Percentiles rank a stretch among this genome's conserved stretches.
Evolutionary conservation across 2,797 vertebrate genomes (phyloP).

Genomic region (Echiichthys vipera): DNA sequence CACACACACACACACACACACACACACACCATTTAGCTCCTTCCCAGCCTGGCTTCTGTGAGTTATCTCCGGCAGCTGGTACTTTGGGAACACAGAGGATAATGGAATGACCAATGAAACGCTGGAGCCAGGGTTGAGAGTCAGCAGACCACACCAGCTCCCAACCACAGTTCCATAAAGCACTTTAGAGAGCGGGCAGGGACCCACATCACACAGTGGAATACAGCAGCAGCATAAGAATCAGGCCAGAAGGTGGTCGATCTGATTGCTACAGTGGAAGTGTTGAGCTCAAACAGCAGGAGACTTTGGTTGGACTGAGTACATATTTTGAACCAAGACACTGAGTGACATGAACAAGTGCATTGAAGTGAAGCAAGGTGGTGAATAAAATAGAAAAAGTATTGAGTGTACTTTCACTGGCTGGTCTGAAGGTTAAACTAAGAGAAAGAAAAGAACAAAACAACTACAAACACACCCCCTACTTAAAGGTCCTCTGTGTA

Average conservation of each 20-base stretch:
- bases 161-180: constrained; percentile 4
- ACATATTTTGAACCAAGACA: background rate
- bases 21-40: background rate
- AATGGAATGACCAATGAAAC: constrained; percentile 46
- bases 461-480: background rate
- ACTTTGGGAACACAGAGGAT: constrained; percentile 33
- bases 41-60: constrained; percentile 11
- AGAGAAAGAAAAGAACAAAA: background rate
- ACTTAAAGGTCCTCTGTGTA: too few species aligned
- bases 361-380: background rate
- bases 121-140: constrained; percentile 15
- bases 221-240: constrained; percentile 25
- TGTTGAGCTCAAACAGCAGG: background rate
- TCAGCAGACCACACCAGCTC: constrained; percentile 33
- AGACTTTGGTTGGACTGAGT: background rate
- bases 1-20: background rate
- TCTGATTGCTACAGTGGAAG: background rate
- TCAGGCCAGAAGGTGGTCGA: background rate
- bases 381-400: background rate
- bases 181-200: constrained; percentile 5
- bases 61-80: constrained; percentile 34
- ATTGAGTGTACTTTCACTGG: background rate
- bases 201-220: constrained; percentile 1
- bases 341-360: background rate
- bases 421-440: background rate